Evolutionary conservation across 2,888 invertebrate species (phyloP).

Genomic region (Xestoiulus laeticollis): DNA sequence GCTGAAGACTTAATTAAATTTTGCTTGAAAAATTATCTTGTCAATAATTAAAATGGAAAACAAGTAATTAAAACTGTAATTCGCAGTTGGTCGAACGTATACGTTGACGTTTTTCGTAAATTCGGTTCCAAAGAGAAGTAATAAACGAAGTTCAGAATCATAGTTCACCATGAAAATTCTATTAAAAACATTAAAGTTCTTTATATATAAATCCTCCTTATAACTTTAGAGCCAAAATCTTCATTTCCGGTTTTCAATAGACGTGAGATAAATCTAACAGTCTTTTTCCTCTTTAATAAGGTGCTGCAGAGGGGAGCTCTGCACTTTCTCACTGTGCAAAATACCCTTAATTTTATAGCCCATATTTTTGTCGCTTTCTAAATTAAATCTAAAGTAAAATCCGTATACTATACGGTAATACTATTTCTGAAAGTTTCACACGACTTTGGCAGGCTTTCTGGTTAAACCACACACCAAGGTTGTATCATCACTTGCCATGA

Average conservation of each 20-base stretch:
- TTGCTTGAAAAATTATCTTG: not conserved
- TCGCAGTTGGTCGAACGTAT: not conserved
- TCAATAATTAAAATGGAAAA: not conserved
- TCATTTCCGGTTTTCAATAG: slow-evolving; percentile 7
- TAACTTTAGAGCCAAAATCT: not conserved
- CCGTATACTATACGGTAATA: not conserved
- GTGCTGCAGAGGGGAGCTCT: not conserved
- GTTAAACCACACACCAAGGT: not conserved
- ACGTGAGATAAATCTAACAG: not conserved
- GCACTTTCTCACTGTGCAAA: not conserved
- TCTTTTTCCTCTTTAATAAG: not conserved
- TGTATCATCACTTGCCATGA: not conserved
- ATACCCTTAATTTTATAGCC: not conserved
- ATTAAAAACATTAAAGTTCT: not conserved
- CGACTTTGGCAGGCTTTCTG: no score
- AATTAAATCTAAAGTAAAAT: slow-evolving; percentile 8
- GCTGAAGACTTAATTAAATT: not conserved
- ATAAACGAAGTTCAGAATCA: not conserved
- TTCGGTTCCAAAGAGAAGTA: not conserved
- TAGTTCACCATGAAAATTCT: not conserved
- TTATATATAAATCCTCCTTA: not conserved
- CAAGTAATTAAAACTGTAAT: not conserved
- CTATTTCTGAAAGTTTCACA: not conserved
- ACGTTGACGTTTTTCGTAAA: not conserved
- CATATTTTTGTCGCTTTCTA: slow-evolving; percentile 3